Base-by-base conservation (phyloP, 2,113 vertebrate genomes). In the Dascyllus trimaculatus region DNA sequence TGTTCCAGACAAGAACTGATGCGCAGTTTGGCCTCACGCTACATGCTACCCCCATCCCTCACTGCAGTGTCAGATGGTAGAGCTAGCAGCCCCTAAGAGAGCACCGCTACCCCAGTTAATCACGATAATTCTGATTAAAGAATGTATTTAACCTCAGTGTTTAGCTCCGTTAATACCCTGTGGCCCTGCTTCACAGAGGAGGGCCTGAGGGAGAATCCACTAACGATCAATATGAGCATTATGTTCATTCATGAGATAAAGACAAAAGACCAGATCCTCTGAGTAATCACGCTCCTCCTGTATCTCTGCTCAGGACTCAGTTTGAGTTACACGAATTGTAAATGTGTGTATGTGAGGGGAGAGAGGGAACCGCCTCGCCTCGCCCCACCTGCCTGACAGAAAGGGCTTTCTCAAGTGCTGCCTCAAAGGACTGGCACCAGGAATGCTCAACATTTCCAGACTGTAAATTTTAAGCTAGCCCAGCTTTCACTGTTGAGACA, bases 61-160 rank as follows among this genome's bases (percentile, higher is more conserved):
- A 14, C 40, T 29, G 57, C 18, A 38, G 19, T 17, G 48, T 29
- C 54, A 67, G 73, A 25, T 38, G 45, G 38, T 25, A 46, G 61
- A 68, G 35, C 24, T 8, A 64, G 71, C 68, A 46, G 3, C 58
- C 71, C 66, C 17, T 53, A 8, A 24, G 48, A 65, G 66, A 18
- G 68, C 48, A 15, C 43, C n/a, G 19, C 61, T 19, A 32, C 51
- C 29, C 29, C 54, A 18, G 72, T 66, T 88, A 83, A 85, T 88
- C 74, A 62, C 24, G 43, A 71, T 49, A 9, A 35, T 25, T 78
- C 60, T 84, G 87, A 85, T 90, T 89, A 84, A 85, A 81, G 74
- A 49, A 19, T 51, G 53, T 29, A 14, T 85, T 88, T 79, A 82
- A 89, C 75, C 81, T 76, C 54, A 35, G 18, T 8, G 58, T 54